Evolutionary conservation across 2,888 invertebrate species (phyloP).

Genomic region (Tetrapedia diversipes): DNA sequence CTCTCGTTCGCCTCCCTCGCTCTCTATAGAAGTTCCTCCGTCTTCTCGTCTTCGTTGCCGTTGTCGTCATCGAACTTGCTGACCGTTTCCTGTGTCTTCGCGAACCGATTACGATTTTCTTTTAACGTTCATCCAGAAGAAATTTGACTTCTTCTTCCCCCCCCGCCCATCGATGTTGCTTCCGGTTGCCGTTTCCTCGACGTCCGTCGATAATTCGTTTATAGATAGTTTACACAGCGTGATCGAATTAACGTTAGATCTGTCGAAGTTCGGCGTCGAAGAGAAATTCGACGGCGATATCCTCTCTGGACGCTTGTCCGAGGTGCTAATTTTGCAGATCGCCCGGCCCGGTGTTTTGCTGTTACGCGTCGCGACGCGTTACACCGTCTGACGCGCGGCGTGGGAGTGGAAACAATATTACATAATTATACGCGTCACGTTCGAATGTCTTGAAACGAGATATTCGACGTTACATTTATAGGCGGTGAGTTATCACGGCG

Average conservation of each 20-base stretch:
- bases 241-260: neutral
- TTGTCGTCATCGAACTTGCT: conserved; percentile 30
- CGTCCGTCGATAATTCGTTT: neutral
- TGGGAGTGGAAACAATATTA: conserved; percentile 41
- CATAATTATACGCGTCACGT: conserved; percentile 39
- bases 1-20: conserved; percentile 26
- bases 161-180: neutral
- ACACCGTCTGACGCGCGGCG: conserved; percentile 4
- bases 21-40: conserved; percentile 26
- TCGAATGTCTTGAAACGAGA: conserved; percentile 41
- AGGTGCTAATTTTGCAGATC: conserved; percentile 20
- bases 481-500: conserved; percentile 35
- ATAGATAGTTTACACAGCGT: neutral
- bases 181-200: neutral
- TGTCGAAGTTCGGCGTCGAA: no score
- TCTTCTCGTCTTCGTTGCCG: conserved; percentile 49
- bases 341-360: neutral
- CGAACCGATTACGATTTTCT: neutral
- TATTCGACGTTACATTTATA: conserved; percentile 37
- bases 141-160: no score
- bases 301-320: neutral
- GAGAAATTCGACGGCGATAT: neutral
- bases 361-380: neutral
- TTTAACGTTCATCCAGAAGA: no score
- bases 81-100: conserved; percentile 10